A percentile compares a stretch with the other conserved stretches of the same genome.
Conservation (phyloP, 2,888 invertebrate genomes). For the Drosophila neutralis region DNA sequence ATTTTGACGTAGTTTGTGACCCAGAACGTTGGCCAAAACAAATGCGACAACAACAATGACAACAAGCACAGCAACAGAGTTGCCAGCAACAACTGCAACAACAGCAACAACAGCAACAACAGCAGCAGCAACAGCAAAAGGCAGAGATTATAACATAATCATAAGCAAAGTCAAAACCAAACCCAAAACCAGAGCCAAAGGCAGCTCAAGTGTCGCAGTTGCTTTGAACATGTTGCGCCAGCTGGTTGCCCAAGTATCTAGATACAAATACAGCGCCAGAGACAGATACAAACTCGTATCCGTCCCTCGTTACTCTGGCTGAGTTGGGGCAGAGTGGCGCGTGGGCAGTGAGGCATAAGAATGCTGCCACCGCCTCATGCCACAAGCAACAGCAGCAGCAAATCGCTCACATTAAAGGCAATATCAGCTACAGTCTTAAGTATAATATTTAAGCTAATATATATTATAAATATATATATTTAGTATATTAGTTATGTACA, state of each 20-base stretch:
- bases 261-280: conserved; percentile 29
- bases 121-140: conserved; percentile 4
- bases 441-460: neutral
- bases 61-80: conserved; percentile 6
- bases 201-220: conserved; percentile 65
- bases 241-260: conserved; percentile 43
- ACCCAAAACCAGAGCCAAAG: conserved; percentile 36
- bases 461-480: neutral
- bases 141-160: conserved; percentile 57
- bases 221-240: conserved; percentile 73
- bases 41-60: conserved; percentile 28
- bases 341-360: conserved; percentile 64
- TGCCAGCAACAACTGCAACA: conserved; percentile 1
- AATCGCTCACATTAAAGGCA: neutral
- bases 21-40: conserved; percentile 63
- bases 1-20: conserved; percentile 73
- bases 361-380: conserved; percentile 38
- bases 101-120: neutral
- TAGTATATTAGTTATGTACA: neutral
- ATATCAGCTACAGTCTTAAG: neutral
- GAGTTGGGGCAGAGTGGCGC: conserved; percentile 45
- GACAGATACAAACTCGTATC: conserved; percentile 11
- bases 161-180: conserved; percentile 45
- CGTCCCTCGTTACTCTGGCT: conserved; percentile 12
- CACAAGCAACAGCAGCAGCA: conserved; percentile 7